These are phyloP conservation scores for Balaeniceps rex DNA, from an alignment of 2,113 vertebrate species.

Conservation along the genomic window DNA sequence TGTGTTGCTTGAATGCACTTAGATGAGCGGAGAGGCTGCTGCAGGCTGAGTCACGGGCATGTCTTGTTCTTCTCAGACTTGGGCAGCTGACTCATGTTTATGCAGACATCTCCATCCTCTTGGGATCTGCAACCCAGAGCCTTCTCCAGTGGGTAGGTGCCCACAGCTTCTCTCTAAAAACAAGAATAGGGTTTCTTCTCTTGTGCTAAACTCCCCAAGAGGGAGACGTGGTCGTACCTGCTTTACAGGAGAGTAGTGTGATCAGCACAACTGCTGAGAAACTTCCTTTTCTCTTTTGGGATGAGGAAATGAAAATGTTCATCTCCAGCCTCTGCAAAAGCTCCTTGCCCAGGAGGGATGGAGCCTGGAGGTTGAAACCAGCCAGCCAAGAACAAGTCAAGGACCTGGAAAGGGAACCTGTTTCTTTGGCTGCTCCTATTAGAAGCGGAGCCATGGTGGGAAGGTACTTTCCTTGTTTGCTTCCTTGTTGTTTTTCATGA, in stretches of 20 bases:
- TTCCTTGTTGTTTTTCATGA: background rate
- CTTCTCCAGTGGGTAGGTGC: background rate
- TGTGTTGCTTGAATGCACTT: rapidly evolving
- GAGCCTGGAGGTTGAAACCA: background rate
- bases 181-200: background rate
- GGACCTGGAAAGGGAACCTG: background rate
- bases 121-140: background rate
- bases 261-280: background rate
- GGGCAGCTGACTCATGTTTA: background rate
- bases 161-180: background rate
- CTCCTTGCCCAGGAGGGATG: background rate
- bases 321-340: background rate
- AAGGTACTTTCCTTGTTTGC: background rate
- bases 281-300: background rate
- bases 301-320: background rate
- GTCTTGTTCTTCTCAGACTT: background rate
- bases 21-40: background rate
- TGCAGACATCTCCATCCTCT: background rate
- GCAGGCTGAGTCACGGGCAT: background rate
- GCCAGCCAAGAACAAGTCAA: background rate
- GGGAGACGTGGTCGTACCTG: background rate
- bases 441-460: background rate
- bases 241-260: background rate
- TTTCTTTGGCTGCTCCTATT: background rate
- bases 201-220: background rate